Evolutionary conservation across 2,888 invertebrate genomes (phyloP).

Genomic region (Drosophila stalkeri): DNA sequence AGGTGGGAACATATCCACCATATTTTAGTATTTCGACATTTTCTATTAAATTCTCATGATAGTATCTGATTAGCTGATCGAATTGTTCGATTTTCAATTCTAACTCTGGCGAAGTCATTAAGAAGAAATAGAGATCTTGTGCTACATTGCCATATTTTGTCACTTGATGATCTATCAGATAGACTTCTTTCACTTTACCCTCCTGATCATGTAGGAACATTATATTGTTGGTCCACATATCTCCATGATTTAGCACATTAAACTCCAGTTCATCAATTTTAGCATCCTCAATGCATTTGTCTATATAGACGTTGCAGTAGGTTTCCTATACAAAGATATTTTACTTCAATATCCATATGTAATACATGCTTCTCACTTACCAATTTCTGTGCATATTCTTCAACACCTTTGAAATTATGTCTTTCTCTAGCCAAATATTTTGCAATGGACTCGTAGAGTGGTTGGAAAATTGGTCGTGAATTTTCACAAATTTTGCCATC

Average conservation of each 20-base stretch:
- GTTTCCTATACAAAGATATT: neutral
- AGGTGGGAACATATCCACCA: constrained; percentile 65
- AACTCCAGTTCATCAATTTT: constrained; percentile 61
- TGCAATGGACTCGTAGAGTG: constrained; percentile 8
- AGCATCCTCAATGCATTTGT: constrained; percentile 9
- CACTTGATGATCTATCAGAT: constrained; percentile 77
- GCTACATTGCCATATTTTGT: constrained; percentile 75
- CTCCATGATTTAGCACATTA: constrained; percentile 82
- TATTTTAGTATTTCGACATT: constrained; percentile 41
- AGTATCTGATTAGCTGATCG: constrained; percentile 78
- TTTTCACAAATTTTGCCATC: constrained; percentile 41
- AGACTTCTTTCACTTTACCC: constrained; percentile 63
- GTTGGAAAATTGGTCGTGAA: constrained; percentile 17
- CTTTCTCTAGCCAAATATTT: constrained; percentile 37
- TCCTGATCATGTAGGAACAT: constrained; percentile 76
- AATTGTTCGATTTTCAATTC: constrained; percentile 75
- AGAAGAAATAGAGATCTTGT: constrained; percentile 71
- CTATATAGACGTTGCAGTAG: neutral
- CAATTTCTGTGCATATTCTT: constrained; percentile 62
- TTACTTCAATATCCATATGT: neutral
- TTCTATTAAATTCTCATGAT: constrained; percentile 52
- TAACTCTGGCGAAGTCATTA: constrained; percentile 74
- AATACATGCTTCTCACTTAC: constrained; percentile 46
- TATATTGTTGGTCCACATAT: constrained; percentile 79
- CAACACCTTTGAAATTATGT: constrained; percentile 37